These are phyloP conservation scores for Melieria omissa DNA, from an alignment of 2,888 invertebrate genomes.

Conservation along the genomic window DNA sequence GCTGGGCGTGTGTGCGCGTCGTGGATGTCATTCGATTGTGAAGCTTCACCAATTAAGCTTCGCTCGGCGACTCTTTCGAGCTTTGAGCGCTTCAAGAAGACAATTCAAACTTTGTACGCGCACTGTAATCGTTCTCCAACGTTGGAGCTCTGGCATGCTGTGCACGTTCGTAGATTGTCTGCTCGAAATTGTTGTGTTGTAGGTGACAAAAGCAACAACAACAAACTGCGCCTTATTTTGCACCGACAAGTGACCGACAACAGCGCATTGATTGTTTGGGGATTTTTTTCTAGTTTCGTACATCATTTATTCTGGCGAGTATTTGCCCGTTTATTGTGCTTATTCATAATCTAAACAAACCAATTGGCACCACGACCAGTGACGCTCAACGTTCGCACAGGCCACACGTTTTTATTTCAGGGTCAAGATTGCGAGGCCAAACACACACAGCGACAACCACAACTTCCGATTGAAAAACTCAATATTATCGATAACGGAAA, in stretches of 20 bases:
- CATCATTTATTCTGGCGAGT: not conserved
- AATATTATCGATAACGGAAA: conserved; percentile 12
- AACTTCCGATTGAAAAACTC: not conserved
- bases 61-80: conserved; percentile 13
- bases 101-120: no score
- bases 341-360: not conserved
- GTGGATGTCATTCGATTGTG: conserved; percentile 1
- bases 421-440: conserved; percentile 26
- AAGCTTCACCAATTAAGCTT: not conserved
- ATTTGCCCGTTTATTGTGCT: not conserved
- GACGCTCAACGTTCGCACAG: not conserved
- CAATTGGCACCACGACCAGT: no score
- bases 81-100: conserved; percentile 1
- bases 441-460: not conserved
- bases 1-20: conserved; percentile 10
- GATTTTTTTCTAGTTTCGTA: not conserved
- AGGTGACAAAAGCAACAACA: not conserved
- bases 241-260: not conserved
- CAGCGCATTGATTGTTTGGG: not conserved
- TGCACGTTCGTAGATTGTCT: not conserved
- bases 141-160: not conserved
- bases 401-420: not conserved
- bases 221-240: not conserved
- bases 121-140: no score
- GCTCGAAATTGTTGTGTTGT: not conserved